These are phyloP conservation scores for Poecile atricapillus DNA, from an alignment of 2,113 vertebrate genomes.

Conservation along the genomic window DNA sequence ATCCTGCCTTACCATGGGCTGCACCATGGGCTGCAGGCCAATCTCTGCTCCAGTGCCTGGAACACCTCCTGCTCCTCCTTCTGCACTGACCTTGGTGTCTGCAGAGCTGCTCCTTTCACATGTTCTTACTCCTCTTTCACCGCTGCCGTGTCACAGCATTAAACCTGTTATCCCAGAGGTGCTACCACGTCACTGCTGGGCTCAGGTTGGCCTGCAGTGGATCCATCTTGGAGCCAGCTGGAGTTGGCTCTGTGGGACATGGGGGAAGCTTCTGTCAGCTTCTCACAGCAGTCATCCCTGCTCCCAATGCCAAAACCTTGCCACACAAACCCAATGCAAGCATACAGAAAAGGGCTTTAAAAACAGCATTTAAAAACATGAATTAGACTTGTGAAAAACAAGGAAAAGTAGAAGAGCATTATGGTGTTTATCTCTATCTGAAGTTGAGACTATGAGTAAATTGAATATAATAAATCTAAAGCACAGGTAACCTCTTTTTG, in stretches of 20 bases:
- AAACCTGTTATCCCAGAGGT: neutral
- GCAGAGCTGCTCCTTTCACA: accelerated
- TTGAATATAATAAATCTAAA: neutral
- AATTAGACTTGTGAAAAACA: neutral
- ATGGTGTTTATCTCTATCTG: neutral
- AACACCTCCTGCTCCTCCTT: accelerated
- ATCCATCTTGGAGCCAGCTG: neutral
- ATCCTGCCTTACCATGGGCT: neutral
- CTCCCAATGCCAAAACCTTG: neutral
- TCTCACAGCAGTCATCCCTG: neutral
- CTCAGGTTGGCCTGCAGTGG: neutral
- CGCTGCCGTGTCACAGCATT: neutral
- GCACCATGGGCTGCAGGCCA: neutral
- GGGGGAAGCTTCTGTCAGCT: neutral
- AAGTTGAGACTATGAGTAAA: neutral
- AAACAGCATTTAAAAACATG: neutral
- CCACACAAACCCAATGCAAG: neutral
- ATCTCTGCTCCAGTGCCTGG: neutral
- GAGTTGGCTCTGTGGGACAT: neutral
- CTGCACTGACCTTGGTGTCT: neutral
- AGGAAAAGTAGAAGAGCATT: neutral
- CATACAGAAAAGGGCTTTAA: neutral
- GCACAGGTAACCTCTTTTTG: neutral
- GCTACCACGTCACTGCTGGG: neutral
- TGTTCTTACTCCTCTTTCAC: neutral